Conservation (phyloP, 2,113 vertebrate genomes). For the Muscicapa adusta region DNA sequence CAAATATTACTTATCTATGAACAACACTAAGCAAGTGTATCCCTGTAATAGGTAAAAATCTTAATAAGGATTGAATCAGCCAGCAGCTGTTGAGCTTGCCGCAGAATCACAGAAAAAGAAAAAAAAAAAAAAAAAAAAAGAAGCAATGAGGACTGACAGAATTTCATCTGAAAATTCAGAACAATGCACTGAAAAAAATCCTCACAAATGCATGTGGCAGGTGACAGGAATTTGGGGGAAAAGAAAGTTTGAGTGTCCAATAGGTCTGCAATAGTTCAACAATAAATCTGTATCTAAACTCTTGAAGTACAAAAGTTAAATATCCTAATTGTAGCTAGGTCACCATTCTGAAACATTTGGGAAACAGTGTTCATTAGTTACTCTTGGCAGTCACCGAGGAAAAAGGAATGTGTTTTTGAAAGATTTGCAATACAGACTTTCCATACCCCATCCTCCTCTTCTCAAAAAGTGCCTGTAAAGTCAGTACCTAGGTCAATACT, state of each 20-base stretch:
- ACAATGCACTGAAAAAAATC: not conserved
- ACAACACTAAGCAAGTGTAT: no score
- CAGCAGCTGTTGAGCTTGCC: not conserved
- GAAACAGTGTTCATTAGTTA: constrained; percentile 2
- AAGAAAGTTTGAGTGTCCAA: not conserved
- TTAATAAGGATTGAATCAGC: no score
- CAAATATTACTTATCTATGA: no score
- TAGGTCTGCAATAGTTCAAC: not conserved
- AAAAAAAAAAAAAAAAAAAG: not conserved
- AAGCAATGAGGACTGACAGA: not conserved
- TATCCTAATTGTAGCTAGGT: not conserved
- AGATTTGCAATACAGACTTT: not conserved
- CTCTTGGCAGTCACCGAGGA: not conserved
- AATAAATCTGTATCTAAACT: not conserved
- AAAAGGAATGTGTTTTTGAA: constrained; percentile 7
- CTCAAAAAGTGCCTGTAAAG: not conserved
- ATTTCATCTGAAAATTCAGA: not conserved
- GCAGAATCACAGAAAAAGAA: not conserved
- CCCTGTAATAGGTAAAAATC: no score
- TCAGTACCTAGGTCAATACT: not conserved
- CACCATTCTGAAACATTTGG: not conserved
- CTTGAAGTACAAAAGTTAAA: not conserved
- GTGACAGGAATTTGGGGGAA: not conserved
- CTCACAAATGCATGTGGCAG: not conserved
- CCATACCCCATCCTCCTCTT: not conserved